These are phyloP conservation scores for Frankliniella fusca DNA, from an alignment of 2,888 invertebrate genomes.

Conservation along the genomic window DNA sequence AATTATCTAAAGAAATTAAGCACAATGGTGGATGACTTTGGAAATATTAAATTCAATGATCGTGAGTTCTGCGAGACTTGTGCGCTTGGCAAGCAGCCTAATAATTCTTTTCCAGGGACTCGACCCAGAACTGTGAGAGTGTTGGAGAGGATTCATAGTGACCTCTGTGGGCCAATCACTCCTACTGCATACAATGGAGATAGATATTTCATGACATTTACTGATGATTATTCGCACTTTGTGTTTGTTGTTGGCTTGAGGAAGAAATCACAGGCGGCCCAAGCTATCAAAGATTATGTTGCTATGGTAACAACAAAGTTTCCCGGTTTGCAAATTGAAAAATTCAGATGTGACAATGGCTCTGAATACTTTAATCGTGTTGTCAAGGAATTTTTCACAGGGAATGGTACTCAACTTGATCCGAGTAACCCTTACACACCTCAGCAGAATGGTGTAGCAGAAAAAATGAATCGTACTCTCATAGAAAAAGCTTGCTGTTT, in stretches of 20 bases:
- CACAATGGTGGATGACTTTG: too few relatives aligned
- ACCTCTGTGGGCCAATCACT: neutral
- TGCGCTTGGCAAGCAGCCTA: too few relatives aligned
- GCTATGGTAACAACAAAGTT: neutral
- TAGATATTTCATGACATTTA: neutral
- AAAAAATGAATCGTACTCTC: neutral
- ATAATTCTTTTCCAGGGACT: too few relatives aligned
- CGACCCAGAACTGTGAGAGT: too few relatives aligned
- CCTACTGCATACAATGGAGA: neutral
- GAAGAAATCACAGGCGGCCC: neutral
- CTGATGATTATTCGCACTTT: neutral
- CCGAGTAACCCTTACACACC: neutral
- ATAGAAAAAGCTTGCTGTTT: neutral
- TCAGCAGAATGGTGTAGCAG: neutral
- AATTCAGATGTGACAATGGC: neutral
- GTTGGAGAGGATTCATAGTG: neutral
- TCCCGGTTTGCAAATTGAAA: neutral
- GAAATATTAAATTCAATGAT: too few relatives aligned
- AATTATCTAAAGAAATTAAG: too few relatives aligned
- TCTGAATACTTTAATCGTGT: neutral
- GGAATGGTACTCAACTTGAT: neutral
- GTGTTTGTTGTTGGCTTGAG: neutral
- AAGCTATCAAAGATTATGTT: neutral
- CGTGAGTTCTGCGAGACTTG: too few relatives aligned
- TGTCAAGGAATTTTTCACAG: neutral